Evolutionary conservation across 2,888 invertebrate genomes (phyloP).

Genomic region (Steinernema carpocapsae): DNA sequence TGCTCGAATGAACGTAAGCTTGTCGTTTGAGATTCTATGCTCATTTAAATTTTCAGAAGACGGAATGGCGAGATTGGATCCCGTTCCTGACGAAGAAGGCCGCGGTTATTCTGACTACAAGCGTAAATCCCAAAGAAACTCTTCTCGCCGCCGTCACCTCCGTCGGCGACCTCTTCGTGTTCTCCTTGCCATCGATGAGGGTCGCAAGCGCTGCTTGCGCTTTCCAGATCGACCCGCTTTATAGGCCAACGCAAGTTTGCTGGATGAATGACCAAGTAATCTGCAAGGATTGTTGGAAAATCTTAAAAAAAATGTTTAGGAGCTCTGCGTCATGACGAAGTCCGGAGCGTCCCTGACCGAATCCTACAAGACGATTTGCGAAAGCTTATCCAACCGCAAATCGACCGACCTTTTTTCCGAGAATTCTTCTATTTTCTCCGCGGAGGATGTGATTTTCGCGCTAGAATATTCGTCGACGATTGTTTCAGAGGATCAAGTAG

Average conservation of each 20-base stretch:
- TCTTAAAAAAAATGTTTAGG: too few species aligned
- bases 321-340: conserved; percentile 7
- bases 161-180: conserved; percentile 40
- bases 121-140: conserved; percentile 40
- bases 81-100: conserved; percentile 40
- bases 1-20: not conserved
- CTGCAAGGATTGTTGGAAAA: not conserved
- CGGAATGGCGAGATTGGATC: conserved; percentile 39
- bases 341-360: not conserved
- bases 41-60: conserved; percentile 25
- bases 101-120: conserved; percentile 37
- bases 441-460: not conserved
- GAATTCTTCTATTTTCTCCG: not conserved
- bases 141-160: conserved; percentile 40
- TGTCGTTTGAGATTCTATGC: not conserved
- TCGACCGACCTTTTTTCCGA: not conserved
- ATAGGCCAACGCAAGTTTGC: conserved; percentile 36
- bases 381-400: not conserved
- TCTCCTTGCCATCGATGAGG: conserved; percentile 39
- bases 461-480: not conserved
- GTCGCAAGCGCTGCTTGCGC: not conserved
- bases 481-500: too few species aligned
- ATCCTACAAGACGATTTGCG: not conserved
- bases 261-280: conserved; percentile 40
- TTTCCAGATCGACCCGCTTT: conserved; percentile 6